Evolutionary conservation across 2,797 vertebrate species (phyloP).

Genomic region (Hyperoplus lanceolatus): DNA sequence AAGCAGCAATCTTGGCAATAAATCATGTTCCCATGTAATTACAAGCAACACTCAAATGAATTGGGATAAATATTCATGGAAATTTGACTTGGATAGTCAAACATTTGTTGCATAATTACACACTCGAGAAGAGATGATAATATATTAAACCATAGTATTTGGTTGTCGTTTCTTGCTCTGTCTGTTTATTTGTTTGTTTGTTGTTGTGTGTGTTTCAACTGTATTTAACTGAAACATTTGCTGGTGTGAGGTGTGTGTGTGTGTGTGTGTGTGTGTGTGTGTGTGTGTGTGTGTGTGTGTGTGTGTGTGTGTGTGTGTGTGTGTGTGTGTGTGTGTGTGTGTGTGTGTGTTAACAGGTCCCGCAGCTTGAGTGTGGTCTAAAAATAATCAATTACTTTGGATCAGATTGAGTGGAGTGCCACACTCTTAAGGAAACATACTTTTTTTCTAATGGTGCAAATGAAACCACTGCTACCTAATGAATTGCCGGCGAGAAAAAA

Average conservation of each 20-base stretch:
- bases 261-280: no score
- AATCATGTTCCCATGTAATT: slow-evolving; percentile 88
- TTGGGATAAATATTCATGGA: slow-evolving; percentile 87
- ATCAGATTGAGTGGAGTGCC: slow-evolving; percentile 62
- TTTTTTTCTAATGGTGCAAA: slow-evolving; percentile 79
- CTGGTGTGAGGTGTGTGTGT: slow-evolving; percentile 58
- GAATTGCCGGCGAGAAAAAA: slow-evolving; percentile 67
- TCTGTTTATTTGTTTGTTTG: slow-evolving; percentile 61
- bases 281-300: no score
- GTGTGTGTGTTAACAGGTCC: slow-evolving; percentile 63
- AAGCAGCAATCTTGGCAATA: slow-evolving; percentile 83
- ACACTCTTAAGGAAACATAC: slow-evolving; percentile 60
- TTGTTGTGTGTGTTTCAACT: slow-evolving; percentile 59
- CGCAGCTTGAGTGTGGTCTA: slow-evolving; percentile 55
- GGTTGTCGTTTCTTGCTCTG: slow-evolving; percentile 1
- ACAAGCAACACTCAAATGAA: slow-evolving; percentile 87
- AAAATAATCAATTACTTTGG: slow-evolving; percentile 58
- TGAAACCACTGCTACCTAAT: slow-evolving; percentile 72
- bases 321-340: slow-evolving; percentile 56
- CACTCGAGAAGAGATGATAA: slow-evolving; percentile 74
- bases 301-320: neutral
- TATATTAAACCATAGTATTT: slow-evolving; percentile 63
- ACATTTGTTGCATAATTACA: slow-evolving; percentile 87
- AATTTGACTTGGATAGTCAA: slow-evolving; percentile 86
- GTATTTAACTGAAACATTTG: slow-evolving; percentile 36